Base-by-base conservation (phyloP, 2,797 vertebrate genomes). In the Brachyrhaphis roseni region DNA sequence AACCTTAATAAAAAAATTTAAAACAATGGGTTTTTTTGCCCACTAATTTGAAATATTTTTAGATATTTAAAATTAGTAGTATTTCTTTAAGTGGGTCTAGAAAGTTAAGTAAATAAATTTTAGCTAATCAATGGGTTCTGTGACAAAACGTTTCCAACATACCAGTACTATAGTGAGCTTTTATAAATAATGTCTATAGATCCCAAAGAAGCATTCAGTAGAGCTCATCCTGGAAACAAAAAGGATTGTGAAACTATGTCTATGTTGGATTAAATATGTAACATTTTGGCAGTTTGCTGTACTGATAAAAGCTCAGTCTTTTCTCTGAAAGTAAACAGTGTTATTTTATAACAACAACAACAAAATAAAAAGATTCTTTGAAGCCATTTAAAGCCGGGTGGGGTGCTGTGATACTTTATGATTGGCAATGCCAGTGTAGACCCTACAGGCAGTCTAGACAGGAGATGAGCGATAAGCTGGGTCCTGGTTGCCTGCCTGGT, bases 371-470 rank as follows among this genome's bases (percentile, higher is more conserved):
- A 76, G 39, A 70, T 78, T 82, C 84, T 8, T 72, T 31, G 28
- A 31, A 16, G 26, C 49, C 11, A 79, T 71, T 59, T 15, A 13
- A n/a, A 75, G 78, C 31, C 79, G 78, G 46, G 72, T 55, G 49
- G 70, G 66, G 76, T 51, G 68, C 78, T 83, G 45, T 23, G 73
- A 76, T 84, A 82, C 57, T 74, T 43, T 55, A 62, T 51, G 74
- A 73, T 55, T 72, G 82, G 77, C 77, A 82, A 87, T 49, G 83
- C 82, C 86, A 83, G 82, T 73, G 75, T 76, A 83, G 79, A 84
- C 75, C 66, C 89, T 89, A 78, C 62, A 90, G 88, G 81, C 87
- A 77, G 90, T 94, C 94, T 93, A 94, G 93, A 94, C 91, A 91
- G 87, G 84, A 92, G 89, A 93, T 93, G 92, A 95, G 87, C 82